A percentile compares a stretch with the other conserved stretches of the same genome.
Evolutionary conservation across 1,140 invertebrate genomes (phyloP).

Genomic region (Drosophila obscura): DNA sequence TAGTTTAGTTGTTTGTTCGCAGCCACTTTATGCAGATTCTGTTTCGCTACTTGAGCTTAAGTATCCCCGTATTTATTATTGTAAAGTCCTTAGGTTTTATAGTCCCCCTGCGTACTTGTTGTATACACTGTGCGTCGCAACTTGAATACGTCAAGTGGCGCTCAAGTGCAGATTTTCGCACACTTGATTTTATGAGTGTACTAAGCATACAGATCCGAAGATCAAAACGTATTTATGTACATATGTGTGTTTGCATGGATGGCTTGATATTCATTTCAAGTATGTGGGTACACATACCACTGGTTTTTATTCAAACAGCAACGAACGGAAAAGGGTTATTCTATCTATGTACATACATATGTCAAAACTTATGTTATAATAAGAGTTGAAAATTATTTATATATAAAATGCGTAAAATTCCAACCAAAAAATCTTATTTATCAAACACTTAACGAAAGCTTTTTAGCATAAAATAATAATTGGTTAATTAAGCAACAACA

Average conservation of each 20-base stretch:
- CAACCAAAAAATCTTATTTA: no score
- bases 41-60: conserved; percentile 75
- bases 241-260: neutral
- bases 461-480: no score
- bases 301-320: no score
- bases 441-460: no score
- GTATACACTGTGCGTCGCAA: conserved; percentile 30
- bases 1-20: conserved; percentile 55
- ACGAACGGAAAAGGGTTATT: no score
- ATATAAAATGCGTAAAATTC: no score
- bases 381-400: no score
- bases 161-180: conserved; percentile 77
- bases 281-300: no score
- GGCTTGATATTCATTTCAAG: neutral
- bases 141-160: conserved; percentile 60
- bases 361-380: no score
- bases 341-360: no score
- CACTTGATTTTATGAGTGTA: conserved; percentile 49
- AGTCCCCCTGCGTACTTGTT: conserved; percentile 22
- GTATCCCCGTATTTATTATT: conserved; percentile 70
- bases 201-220: conserved; percentile 7
- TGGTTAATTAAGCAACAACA: no score
- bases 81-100: conserved; percentile 65
- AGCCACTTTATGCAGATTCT: conserved; percentile 79
- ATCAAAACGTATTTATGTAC: no score